Percentiles rank a stretch among this genome's conserved stretches.
These are phyloP conservation scores for Drosophila buzzatii DNA, from an alignment of 2,888 invertebrate species.

Conservation along the genomic window DNA sequence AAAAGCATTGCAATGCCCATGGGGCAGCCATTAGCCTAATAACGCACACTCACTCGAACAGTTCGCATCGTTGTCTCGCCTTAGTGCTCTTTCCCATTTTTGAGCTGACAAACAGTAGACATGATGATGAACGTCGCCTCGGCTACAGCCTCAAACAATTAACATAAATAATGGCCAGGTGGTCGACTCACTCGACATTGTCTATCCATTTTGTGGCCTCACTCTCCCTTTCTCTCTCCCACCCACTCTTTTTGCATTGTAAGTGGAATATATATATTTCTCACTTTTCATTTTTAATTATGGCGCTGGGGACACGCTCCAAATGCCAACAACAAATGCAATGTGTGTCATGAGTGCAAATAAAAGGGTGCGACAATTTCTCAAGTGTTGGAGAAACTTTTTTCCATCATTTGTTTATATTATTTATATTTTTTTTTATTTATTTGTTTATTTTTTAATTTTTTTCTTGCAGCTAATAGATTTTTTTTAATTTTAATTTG, in stretches of 20 bases:
- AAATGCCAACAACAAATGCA: conserved; percentile 61
- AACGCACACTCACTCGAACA: conserved; percentile 38
- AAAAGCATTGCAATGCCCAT: conserved; percentile 75
- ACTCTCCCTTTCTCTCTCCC: neutral
- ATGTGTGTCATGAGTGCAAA: neutral
- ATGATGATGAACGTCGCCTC: conserved; percentile 69
- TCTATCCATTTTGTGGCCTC: conserved; percentile 21
- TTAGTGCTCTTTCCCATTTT: neutral
- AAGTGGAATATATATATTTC: conserved; percentile 66
- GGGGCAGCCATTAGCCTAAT: conserved; percentile 79
- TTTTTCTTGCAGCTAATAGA: neutral
- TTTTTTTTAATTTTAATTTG: too few relatives aligned
- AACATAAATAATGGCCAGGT: conserved; percentile 76
- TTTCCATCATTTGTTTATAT: neutral
- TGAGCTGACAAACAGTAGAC: conserved; percentile 40
- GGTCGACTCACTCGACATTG: conserved; percentile 46
- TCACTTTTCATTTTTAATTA: conserved; percentile 69
- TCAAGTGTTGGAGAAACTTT: neutral
- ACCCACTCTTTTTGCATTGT: conserved; percentile 12
- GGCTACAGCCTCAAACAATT: conserved; percentile 55
- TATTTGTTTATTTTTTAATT: too few relatives aligned
- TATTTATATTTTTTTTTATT: neutral
- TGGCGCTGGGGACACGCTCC: conserved; percentile 65
- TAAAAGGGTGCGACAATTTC: conserved; percentile 27
- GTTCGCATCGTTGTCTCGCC: conserved; percentile 5